Evolutionary conservation across 2,797 vertebrate species (phyloP).

Genomic region (Gobio occitaniae): DNA sequence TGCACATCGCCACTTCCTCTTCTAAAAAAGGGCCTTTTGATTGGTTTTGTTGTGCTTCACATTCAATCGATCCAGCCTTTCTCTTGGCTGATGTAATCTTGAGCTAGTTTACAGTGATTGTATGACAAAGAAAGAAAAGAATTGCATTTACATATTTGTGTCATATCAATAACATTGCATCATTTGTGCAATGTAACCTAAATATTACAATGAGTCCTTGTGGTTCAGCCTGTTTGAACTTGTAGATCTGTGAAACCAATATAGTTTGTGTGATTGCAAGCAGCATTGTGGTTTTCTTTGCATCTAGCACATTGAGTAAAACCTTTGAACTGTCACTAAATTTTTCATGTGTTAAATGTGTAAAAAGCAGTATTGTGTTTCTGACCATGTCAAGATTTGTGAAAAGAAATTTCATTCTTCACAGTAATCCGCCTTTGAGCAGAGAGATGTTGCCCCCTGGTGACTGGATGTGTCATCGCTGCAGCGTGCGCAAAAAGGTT

Average conservation of each 20-base stretch:
- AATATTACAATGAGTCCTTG: background rate
- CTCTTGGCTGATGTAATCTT: background rate
- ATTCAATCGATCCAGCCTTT: background rate
- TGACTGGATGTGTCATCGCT: slow-evolving; percentile 99
- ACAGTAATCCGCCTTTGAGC: slow-evolving; percentile 94
- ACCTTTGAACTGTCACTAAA: background rate
- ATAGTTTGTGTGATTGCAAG: background rate
- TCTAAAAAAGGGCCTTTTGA: background rate
- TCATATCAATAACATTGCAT: background rate
- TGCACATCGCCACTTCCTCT: slow-evolving; percentile 14
- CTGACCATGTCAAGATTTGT: background rate
- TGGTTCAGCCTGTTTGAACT: slow-evolving; percentile 3
- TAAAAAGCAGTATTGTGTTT: background rate
- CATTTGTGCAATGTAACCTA: background rate
- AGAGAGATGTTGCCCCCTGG: slow-evolving; percentile 98
- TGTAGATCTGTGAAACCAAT: background rate
- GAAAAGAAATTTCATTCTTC: background rate
- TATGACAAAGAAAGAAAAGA: background rate
- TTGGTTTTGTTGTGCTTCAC: background rate
- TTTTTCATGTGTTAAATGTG: background rate
- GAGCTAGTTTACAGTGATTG: background rate
- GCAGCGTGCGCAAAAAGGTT: slow-evolving; percentile 95
- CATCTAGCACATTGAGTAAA: background rate
- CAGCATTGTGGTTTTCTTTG: background rate
- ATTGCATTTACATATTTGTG: background rate